Percentiles rank a stretch among this genome's conserved stretches.
Conservation (phyloP, 1,140 invertebrate species). For the Eriocheir sinensis region DNA sequence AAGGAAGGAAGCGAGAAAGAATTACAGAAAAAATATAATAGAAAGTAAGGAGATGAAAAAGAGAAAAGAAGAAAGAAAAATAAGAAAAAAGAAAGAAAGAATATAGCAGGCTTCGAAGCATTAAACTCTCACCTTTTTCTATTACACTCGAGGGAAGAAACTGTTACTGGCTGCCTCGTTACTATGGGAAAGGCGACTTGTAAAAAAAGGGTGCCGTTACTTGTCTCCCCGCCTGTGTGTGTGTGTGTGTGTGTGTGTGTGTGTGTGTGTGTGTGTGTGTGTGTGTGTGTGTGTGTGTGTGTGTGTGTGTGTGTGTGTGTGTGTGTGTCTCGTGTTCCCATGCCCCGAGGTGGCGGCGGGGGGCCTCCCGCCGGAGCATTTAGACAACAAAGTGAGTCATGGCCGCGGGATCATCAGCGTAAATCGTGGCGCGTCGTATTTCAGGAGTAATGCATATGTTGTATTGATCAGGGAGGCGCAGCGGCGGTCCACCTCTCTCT, state of each 20-base stretch:
- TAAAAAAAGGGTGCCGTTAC: not conserved
- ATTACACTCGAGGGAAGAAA: not conserved
- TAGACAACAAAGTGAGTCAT: constrained; percentile 62
- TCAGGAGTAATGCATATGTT: constrained; percentile 67
- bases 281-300: constrained; percentile 54
- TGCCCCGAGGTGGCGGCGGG: not conserved
- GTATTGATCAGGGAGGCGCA: constrained; percentile 63
- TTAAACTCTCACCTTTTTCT: not conserved
- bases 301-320: constrained; percentile 41
- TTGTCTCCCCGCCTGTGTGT: constrained; percentile 30
- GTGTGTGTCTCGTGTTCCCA: not conserved
- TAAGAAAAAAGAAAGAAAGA: not conserved
- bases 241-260: constrained; percentile 39
- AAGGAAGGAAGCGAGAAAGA: not conserved
- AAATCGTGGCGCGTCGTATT: constrained; percentile 60
- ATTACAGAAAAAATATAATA: not conserved
- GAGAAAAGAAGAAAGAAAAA: not conserved
- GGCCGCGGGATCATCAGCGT: constrained; percentile 56
- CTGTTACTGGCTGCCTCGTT: not conserved
- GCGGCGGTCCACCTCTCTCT: constrained; percentile 63
- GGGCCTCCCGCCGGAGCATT: constrained; percentile 6
- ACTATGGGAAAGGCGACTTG: not conserved
- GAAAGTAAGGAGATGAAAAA: not conserved
- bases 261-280: constrained; percentile 46
- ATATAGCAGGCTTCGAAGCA: not conserved